Evolutionary conservation across 2,797 vertebrate genomes (phyloP).

Genomic region (Chloroceryle inda): DNA sequence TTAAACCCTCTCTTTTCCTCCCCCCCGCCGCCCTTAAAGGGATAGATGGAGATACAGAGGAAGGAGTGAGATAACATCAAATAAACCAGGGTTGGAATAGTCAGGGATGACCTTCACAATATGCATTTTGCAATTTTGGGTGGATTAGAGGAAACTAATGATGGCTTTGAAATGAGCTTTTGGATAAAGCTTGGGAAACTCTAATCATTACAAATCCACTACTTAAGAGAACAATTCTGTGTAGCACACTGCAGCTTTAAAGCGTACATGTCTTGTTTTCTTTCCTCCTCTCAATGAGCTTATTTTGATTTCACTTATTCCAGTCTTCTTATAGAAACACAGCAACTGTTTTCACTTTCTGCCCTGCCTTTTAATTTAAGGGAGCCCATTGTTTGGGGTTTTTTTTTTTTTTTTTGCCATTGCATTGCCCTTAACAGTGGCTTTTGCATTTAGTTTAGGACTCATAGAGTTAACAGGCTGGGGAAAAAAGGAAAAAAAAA

Average conservation of each 20-base stretch:
- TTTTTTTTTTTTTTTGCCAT: conserved; percentile 11
- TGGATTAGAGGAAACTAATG: conserved; percentile 82
- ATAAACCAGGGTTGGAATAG: conserved; percentile 42
- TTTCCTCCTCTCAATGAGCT: conserved; percentile 58
- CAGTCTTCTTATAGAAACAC: neutral
- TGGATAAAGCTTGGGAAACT: conserved; percentile 79
- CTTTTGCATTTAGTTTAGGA: conserved; percentile 75
- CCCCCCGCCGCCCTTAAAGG: neutral
- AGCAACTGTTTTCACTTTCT: neutral
- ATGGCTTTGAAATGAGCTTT: conserved; percentile 81
- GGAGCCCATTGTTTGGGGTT: neutral
- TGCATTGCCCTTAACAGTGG: conserved; percentile 46
- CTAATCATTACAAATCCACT: conserved; percentile 84
- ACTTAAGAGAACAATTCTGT: conserved; percentile 70
- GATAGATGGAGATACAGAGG: neutral
- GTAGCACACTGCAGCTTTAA: conserved; percentile 66
- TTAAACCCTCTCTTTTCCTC: neutral
- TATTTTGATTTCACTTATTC: conserved; percentile 52
- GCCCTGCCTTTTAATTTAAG: conserved; percentile 42
- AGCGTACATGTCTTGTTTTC: conserved; percentile 60
- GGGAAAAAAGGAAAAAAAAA: conserved; percentile 59
- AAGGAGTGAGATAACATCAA: neutral
- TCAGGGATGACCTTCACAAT: conserved; percentile 72
- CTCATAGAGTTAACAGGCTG: conserved; percentile 82
- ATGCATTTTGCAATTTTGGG: conserved; percentile 77